Evolutionary conservation across 1,140 invertebrate species (phyloP).

Genomic region (Ectropis grisescens): DNA sequence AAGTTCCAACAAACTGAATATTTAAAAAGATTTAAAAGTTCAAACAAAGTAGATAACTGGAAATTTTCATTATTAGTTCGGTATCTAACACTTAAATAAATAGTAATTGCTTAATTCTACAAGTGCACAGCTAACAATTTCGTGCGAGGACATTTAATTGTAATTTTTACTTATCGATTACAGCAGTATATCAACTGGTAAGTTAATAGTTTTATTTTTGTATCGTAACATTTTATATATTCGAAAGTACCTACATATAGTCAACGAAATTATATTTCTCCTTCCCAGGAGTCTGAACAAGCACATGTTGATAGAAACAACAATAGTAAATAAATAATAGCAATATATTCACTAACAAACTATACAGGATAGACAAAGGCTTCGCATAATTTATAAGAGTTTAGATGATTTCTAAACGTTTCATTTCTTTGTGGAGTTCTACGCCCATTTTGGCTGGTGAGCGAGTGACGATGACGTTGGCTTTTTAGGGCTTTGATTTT

Average conservation of each 20-base stretch:
- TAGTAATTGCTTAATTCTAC: conserved; percentile 12
- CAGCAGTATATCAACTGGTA: conserved; percentile 1
- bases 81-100: conserved; percentile 16
- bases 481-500: conserved; percentile 97
- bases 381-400: conserved; percentile 13
- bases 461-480: conserved; percentile 90
- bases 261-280: no score
- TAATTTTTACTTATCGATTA: conserved; percentile 3
- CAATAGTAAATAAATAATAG: conserved; percentile 51
- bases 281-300: not conserved
- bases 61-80: no score
- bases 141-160: conserved; percentile 5
- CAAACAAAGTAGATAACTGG: no score
- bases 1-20: no score
- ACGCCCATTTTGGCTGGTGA: conserved; percentile 97
- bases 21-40: no score
- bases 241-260: no score
- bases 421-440: conserved; percentile 91
- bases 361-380: conserved; percentile 51
- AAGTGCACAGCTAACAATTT: conserved; percentile 14
- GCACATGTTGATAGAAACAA: conserved; percentile 18
- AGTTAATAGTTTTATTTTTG: no score
- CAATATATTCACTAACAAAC: conserved; percentile 51
- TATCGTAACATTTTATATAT: no score
- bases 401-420: conserved; percentile 77